These are phyloP conservation scores for Glyphotaelius pellucidus DNA, from an alignment of 2,888 invertebrate genomes.

Conservation along the genomic window DNA sequence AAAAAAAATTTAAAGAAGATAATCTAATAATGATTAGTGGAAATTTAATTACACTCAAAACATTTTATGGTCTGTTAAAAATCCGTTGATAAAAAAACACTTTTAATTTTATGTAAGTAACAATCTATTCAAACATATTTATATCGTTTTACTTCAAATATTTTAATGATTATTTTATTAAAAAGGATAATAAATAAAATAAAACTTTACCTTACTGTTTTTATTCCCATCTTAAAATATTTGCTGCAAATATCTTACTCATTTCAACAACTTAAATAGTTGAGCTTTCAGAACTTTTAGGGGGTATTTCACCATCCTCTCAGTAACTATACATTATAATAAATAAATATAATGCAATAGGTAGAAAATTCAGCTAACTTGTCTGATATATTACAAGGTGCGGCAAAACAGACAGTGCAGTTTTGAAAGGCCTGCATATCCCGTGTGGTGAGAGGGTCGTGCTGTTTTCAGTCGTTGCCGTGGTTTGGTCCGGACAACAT, in stretches of 20 bases:
- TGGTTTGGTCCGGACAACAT: no score
- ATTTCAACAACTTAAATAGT: not conserved
- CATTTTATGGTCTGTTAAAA: not conserved
- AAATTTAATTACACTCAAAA: not conserved
- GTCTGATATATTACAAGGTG: no score
- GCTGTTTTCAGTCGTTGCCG: no score
- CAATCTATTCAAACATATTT: conserved; percentile 23
- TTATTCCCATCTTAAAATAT: not conserved
- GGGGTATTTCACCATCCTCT: no score
- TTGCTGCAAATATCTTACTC: not conserved
- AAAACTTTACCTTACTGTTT: not conserved
- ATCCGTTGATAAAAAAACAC: not conserved
- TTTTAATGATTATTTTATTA: conserved; percentile 42
- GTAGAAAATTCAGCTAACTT: no score
- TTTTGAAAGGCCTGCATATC: no score
- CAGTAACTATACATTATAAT: no score
- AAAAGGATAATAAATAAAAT: conserved; percentile 20
- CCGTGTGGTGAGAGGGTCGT: no score
- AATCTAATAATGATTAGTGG: not conserved
- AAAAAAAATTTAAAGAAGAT: not conserved
- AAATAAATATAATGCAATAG: no score
- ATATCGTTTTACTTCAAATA: conserved; percentile 45
- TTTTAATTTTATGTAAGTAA: not conserved
- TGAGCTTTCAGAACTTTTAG: not conserved
- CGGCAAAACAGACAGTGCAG: no score